Conservation (phyloP, 2,113 vertebrate species). For the Diglossa brunneiventris region DNA sequence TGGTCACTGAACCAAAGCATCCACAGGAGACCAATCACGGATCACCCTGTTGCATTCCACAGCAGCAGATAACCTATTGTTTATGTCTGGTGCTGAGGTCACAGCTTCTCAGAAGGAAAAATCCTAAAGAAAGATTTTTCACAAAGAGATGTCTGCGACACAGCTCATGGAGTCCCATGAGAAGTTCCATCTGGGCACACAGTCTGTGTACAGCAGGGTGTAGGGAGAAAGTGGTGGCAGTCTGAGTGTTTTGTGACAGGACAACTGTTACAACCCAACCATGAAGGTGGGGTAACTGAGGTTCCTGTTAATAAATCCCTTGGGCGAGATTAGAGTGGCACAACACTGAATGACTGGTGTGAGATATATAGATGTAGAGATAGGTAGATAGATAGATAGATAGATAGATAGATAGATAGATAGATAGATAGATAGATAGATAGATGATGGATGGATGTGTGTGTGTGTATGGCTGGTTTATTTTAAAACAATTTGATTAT, state of each 20-base stretch:
- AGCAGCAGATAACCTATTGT: too few relatives aligned
- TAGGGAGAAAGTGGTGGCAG: not conserved
- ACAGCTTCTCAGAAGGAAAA: too few relatives aligned
- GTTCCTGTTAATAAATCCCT: not conserved
- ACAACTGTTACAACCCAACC: not conserved
- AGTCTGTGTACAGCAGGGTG: not conserved
- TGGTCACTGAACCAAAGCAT: too few relatives aligned
- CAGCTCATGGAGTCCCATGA: not conserved
- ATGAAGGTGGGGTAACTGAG: not conserved
- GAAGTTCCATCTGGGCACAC: not conserved
- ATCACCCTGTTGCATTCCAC: too few relatives aligned
- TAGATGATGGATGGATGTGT: not conserved
- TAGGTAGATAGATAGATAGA: too few relatives aligned
- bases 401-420: not conserved
- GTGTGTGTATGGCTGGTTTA: not conserved
- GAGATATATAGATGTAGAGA: not conserved
- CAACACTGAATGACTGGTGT: not conserved
- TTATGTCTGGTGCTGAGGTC: too few relatives aligned
- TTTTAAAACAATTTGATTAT: not conserved
- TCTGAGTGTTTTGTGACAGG: not conserved
- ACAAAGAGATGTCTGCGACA: too few relatives aligned
- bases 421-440: not conserved
- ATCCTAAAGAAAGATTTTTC: too few relatives aligned
- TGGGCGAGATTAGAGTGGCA: too few relatives aligned
- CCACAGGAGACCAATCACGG: too few relatives aligned